phyloP scores from a whole-genome alignment of 2,797 vertebrate species.

The Momotus momota region DNA sequence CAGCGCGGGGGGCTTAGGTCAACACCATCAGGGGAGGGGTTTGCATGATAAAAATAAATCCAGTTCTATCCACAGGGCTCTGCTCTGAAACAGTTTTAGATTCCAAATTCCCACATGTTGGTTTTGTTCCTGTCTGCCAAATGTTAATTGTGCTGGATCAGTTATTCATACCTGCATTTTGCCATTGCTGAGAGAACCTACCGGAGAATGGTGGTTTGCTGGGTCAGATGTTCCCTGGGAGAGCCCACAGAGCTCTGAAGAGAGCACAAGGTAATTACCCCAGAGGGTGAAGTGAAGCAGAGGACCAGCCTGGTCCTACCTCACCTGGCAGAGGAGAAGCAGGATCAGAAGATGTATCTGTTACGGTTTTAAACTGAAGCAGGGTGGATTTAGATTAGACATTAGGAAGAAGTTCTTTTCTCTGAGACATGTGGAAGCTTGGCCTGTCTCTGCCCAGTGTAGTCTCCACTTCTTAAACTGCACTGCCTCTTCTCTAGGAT shows the following conservation, averaged over 20 bases:
- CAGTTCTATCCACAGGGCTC: not conserved
- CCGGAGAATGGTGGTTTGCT: not conserved
- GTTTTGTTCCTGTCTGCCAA: not conserved
- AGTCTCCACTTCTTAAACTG: not conserved
- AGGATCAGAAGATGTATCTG: not conserved
- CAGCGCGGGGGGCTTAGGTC: rapidly evolving
- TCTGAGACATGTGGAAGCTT: not conserved
- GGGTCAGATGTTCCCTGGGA: not conserved
- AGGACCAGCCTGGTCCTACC: not conserved
- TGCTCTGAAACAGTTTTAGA: not conserved
- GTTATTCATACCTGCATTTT: not conserved
- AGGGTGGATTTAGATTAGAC: too few species aligned
- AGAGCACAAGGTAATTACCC: not conserved
- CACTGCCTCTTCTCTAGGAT: not conserved
- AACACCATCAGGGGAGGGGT: not conserved
- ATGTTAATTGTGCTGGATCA: not conserved
- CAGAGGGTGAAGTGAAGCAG: not conserved
- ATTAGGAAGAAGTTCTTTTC: too few species aligned
- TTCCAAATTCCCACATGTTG: not conserved
- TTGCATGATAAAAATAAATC: not conserved
- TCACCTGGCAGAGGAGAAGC: not conserved
- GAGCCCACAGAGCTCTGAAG: not conserved
- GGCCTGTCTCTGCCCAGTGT: not conserved
- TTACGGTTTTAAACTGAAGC: not conserved
- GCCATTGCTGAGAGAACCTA: not conserved